Evolutionary conservation across 2,797 vertebrate genomes (phyloP).

Genomic region (Macrochelys suwanniensis): DNA sequence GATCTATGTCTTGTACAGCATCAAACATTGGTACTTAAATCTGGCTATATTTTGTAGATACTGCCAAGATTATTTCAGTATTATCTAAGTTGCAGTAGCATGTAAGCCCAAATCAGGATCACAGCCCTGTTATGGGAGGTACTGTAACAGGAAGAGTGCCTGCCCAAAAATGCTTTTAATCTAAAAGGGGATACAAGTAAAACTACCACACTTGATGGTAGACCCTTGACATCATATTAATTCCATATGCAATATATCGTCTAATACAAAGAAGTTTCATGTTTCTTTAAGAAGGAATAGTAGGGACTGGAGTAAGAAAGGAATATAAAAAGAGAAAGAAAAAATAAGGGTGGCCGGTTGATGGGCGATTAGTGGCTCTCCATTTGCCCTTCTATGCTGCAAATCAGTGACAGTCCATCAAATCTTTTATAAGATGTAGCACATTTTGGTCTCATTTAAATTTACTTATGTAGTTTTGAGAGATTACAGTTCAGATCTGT

Average conservation of each 20-base stretch:
- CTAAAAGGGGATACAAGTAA: not conserved
- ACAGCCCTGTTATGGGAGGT: not conserved
- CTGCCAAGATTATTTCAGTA: not conserved
- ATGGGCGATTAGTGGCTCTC: not conserved
- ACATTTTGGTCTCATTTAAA: not conserved
- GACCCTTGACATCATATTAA: not conserved
- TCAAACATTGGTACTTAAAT: not conserved
- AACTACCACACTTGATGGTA: not conserved
- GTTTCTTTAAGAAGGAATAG: not conserved
- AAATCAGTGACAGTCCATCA: not conserved
- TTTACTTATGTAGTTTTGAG: not conserved
- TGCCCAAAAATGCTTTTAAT: not conserved
- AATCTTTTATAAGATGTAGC: not conserved
- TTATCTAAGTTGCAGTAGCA: not conserved
- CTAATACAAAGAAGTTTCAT: not conserved
- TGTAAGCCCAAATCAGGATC: not conserved
- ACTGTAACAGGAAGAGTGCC: not conserved
- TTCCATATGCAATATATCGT: not conserved
- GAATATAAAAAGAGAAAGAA: not conserved
- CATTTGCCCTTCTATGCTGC: not conserved
- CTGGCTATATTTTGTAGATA: not conserved
- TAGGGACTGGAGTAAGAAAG: not conserved
- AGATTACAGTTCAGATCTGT: not conserved
- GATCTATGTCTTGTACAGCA: not conserved
- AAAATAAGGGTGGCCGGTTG: not conserved